Percentiles rank a stretch among this genome's conserved stretches.
Evolutionary conservation across 2,888 invertebrate species (phyloP).

Genomic region (Idaea dimidiata): DNA sequence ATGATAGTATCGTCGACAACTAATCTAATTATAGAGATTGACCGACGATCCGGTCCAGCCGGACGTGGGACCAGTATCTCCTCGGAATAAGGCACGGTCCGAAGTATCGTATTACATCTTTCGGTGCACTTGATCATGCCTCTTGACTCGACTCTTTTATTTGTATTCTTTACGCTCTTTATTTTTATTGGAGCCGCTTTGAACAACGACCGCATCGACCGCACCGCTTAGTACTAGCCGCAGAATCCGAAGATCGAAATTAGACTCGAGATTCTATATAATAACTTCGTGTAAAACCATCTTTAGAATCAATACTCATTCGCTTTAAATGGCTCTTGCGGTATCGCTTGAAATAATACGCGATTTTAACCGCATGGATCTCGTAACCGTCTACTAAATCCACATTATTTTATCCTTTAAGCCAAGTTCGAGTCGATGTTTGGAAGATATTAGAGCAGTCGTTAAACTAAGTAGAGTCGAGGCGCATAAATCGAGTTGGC

Average conservation of each 20-base stretch:
- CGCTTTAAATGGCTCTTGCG: constrained; percentile 39
- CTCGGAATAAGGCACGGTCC: constrained; percentile 58
- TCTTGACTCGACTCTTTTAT: constrained; percentile 66
- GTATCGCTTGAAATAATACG: constrained; percentile 33
- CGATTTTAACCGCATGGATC: constrained; percentile 33
- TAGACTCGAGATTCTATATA: constrained; percentile 41
- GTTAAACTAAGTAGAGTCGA: constrained; percentile 45
- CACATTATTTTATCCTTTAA: constrained; percentile 42
- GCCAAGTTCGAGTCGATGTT: constrained; percentile 42
- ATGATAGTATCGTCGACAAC: constrained; percentile 36
- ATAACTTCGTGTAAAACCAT: constrained; percentile 40
- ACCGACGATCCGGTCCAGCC: constrained; percentile 27
- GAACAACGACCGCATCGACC: constrained; percentile 60
- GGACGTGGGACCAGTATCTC: constrained; percentile 29
- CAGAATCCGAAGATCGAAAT: constrained; percentile 45
- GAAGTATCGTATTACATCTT: constrained; percentile 72
- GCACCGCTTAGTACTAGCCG: constrained; percentile 59
- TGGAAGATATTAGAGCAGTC: constrained; percentile 54
- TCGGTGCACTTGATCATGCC: constrained; percentile 75
- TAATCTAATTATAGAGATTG: constrained; percentile 62
- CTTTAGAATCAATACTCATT: constrained; percentile 55
- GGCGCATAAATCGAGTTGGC: constrained; percentile 54
- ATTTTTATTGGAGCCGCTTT: constrained; percentile 63
- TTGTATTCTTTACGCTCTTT: constrained; percentile 53
- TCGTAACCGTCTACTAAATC: constrained; percentile 42